These are phyloP conservation scores for Sericinus montela DNA, from an alignment of 2,888 invertebrate species.

Conservation along the genomic window DNA sequence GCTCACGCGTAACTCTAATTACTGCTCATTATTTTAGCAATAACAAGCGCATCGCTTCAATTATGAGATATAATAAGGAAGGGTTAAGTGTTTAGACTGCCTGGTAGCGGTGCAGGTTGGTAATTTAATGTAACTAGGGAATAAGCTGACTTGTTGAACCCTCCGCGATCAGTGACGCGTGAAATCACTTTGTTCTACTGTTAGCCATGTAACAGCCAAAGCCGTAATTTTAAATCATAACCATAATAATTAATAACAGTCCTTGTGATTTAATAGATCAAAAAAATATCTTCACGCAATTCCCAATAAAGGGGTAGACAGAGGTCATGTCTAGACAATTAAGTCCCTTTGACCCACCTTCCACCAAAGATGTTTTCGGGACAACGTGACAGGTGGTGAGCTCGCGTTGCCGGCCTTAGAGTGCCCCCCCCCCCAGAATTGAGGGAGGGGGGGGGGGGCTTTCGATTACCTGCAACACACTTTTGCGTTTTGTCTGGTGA, in stretches of 20 bases:
- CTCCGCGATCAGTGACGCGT: slow-evolving; percentile 59
- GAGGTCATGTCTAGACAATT: no score
- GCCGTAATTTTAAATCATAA: slow-evolving; percentile 4
- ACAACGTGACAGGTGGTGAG: no score
- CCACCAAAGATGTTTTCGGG: no score
- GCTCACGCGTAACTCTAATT: slow-evolving; percentile 28
- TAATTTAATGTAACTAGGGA: slow-evolving; percentile 65
- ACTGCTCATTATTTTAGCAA: slow-evolving; percentile 40
- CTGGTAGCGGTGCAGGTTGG: slow-evolving; percentile 41
- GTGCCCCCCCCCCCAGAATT: no score
- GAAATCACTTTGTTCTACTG: slow-evolving; percentile 75
- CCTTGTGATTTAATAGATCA: no score
- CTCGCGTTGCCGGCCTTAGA: no score
- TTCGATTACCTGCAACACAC: no score
- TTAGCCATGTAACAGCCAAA: slow-evolving; percentile 54
- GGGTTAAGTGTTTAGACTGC: slow-evolving; percentile 58
- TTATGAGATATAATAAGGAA: slow-evolving; percentile 60
- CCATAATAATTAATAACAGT: not conserved
- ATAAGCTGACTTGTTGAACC: slow-evolving; percentile 60
- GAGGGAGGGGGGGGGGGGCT: no score
- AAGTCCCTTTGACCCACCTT: no score
- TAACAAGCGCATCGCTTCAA: slow-evolving; percentile 56
- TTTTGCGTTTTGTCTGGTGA: no score
- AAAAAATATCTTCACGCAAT: no score
- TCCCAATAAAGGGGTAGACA: no score